Evolutionary conservation across 1,140 invertebrate species (phyloP).

Genomic region (Calliphora vicina): DNA sequence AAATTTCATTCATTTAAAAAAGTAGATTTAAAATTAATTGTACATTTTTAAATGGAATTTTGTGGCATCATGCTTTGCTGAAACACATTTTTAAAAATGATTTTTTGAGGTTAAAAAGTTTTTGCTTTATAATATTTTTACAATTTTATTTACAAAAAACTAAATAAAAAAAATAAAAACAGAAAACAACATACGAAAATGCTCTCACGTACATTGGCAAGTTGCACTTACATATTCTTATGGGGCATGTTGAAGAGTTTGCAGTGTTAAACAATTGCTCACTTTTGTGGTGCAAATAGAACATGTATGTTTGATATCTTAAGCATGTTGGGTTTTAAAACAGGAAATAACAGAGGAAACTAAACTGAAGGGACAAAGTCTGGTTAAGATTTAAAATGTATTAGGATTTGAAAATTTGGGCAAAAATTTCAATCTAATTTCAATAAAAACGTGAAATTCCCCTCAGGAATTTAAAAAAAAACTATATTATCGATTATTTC

Average conservation of each 20-base stretch:
- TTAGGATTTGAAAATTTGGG: no score
- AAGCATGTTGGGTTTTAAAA: no score
- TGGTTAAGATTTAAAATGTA: no score
- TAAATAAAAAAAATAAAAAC: no score
- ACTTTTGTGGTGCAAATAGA: not conserved
- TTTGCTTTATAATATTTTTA: no score
- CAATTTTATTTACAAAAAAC: no score
- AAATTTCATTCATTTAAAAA: not conserved
- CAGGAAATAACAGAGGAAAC: not conserved
- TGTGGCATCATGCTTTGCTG: not conserved
- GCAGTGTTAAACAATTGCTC: not conserved
- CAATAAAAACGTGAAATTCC: no score
- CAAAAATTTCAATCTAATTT: no score
- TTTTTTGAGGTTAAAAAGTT: not conserved
- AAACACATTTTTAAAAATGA: not conserved
- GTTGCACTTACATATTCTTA: not conserved
- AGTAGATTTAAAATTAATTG: not conserved
- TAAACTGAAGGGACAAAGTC: not conserved
- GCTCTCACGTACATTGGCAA: no score
- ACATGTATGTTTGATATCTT: not conserved
- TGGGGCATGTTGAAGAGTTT: not conserved
- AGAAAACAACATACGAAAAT: no score
- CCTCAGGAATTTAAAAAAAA: no score
- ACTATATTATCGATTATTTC: no score
- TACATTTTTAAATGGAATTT: not conserved